Evolutionary conservation across 2,113 vertebrate genomes (phyloP).

Genomic region (Tupaia tana): DNA sequence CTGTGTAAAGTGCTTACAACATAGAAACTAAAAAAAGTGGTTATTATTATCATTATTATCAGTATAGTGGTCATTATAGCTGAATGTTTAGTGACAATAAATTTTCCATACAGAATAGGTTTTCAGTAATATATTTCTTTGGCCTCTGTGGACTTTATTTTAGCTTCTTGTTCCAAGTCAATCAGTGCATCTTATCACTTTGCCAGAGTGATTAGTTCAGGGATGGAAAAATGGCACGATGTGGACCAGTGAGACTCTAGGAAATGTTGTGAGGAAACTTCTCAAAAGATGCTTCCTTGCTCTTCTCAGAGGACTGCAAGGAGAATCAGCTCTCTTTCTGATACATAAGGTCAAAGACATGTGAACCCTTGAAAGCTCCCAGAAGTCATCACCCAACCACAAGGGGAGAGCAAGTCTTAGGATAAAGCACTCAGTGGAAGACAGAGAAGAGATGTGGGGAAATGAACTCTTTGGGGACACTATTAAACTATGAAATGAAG

Average conservation of each 20-base stretch:
- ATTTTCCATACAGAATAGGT: background rate
- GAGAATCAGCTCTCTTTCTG: background rate
- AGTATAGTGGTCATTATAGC: background rate
- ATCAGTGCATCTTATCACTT: background rate
- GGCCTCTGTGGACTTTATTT: background rate
- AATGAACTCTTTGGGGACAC: background rate
- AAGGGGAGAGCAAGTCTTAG: background rate
- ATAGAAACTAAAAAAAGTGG: background rate
- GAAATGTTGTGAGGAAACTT: background rate
- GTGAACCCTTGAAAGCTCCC: background rate
- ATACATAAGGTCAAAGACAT: background rate
- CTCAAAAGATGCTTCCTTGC: background rate
- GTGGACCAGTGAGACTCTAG: background rate
- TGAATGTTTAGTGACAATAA: background rate
- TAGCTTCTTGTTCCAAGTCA: background rate
- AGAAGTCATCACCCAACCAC: background rate
- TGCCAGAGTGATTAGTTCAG: background rate
- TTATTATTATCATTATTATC: background rate
- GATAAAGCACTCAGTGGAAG: background rate
- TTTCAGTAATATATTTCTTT: background rate
- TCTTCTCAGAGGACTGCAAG: background rate
- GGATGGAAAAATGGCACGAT: background rate
- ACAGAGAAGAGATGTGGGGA: too few species aligned
- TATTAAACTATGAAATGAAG: background rate
- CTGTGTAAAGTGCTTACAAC: background rate